These are phyloP conservation scores for Chelonia mydas DNA, from an alignment of 2,797 vertebrate genomes.

Conservation along the genomic window DNA sequence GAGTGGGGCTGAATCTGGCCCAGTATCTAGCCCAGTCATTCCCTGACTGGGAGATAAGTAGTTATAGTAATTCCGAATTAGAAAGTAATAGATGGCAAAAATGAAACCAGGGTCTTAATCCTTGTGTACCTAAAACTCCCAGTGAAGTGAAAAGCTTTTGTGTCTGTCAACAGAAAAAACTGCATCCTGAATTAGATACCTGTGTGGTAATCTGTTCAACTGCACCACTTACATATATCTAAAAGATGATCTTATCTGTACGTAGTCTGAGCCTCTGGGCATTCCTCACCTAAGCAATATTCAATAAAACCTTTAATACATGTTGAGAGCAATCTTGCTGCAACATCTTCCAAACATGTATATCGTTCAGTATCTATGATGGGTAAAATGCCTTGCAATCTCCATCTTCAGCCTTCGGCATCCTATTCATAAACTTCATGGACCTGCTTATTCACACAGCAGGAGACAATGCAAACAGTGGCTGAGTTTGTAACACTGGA, in stretches of 20 bases:
- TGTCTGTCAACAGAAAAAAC: no score
- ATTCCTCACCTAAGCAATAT: background rate
- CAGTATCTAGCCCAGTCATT: rapidly evolving
- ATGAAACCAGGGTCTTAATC: conserved; percentile 29
- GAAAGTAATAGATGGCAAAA: background rate
- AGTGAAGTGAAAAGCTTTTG: conserved; percentile 14
- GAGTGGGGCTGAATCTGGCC: rapidly evolving
- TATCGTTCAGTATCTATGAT: background rate
- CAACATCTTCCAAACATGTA: background rate
- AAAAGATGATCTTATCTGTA: background rate
- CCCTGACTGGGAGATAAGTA: background rate
- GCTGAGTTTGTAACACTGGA: no score
- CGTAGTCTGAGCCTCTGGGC: background rate
- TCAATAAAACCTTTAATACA: background rate
- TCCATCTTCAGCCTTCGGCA: background rate
- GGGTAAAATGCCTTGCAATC: rapidly evolving
- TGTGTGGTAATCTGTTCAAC: background rate
- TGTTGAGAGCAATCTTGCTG: background rate
- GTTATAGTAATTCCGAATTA: background rate
- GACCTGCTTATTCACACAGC: no score
- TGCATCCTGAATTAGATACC: no score
- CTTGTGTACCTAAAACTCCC: background rate
- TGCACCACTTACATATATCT: background rate
- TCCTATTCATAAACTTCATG: no score
- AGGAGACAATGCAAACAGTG: no score